phyloP scores from a whole-genome alignment of 2,113 vertebrate species.

The Rhadina sibilatrix region DNA sequence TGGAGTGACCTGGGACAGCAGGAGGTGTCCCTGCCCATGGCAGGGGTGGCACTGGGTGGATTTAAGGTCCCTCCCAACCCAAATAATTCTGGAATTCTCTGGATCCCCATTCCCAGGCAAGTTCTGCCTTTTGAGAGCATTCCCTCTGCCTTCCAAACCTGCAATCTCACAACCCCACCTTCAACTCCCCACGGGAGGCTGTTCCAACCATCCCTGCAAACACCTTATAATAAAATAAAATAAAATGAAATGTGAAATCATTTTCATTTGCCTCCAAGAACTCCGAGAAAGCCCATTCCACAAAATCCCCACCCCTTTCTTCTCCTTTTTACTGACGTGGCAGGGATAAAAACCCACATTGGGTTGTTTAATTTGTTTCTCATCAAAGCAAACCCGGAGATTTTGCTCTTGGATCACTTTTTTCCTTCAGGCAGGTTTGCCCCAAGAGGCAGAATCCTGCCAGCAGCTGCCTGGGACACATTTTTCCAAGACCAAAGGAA shows the following conservation, averaged over 20 bases:
- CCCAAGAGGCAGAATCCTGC: not conserved
- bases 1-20: not conserved
- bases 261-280: not conserved
- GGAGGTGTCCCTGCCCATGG: not conserved
- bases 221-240: not conserved
- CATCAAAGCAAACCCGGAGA: not conserved
- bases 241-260: not conserved
- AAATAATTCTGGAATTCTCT: not conserved
- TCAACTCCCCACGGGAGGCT: not conserved
- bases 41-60: accelerated
- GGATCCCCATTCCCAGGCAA: not conserved
- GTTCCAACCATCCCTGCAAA: not conserved
- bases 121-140: not conserved
- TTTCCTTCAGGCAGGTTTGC: not conserved
- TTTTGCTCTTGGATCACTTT: not conserved
- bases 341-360: not conserved
- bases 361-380: not conserved
- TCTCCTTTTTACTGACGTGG: not conserved
- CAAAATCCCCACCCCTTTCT: not conserved
- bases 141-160: not conserved
- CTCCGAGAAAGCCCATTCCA: not conserved
- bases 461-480: not conserved
- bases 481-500: not conserved
- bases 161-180: not conserved
- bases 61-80: not conserved